Evolutionary conservation across 2,113 vertebrate genomes (phyloP).

Genomic region (Nesoenas mayeri): DNA sequence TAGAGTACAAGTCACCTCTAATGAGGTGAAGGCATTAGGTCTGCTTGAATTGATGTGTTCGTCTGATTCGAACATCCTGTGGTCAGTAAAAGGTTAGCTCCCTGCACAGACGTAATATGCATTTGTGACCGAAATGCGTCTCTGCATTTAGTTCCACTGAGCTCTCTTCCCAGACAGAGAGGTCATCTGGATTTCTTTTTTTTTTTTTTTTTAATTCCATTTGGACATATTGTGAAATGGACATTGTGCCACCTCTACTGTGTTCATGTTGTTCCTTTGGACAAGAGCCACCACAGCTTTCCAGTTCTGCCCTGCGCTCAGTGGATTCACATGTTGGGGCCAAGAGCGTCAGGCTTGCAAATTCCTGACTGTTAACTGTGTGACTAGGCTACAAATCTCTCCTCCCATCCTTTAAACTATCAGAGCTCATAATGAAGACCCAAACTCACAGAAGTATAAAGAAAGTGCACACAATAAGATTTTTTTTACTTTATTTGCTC

Average conservation of each 20-base stretch:
- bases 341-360: neutral
- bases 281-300: neutral
- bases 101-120: neutral
- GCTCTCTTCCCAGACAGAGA: neutral
- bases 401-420: neutral
- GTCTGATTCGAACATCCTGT: neutral
- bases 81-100: neutral
- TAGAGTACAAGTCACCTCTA: neutral
- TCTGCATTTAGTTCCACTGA: neutral
- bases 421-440: neutral
- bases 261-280: neutral
- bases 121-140: neutral
- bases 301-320: neutral
- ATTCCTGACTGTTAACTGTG: neutral
- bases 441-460: neutral
- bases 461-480: neutral
- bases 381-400: neutral
- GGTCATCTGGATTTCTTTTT: rapidly evolving
- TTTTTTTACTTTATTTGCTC: rapidly evolving
- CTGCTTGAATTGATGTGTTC: neutral
- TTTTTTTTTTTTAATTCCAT: neutral
- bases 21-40: neutral
- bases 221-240: neutral
- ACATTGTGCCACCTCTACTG: neutral
- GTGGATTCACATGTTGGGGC: neutral